Percentiles rank a stretch among this genome's conserved stretches.
phyloP scores from a whole-genome alignment of 2,888 invertebrate species.

The Drepanosiphum platanoidis region DNA sequence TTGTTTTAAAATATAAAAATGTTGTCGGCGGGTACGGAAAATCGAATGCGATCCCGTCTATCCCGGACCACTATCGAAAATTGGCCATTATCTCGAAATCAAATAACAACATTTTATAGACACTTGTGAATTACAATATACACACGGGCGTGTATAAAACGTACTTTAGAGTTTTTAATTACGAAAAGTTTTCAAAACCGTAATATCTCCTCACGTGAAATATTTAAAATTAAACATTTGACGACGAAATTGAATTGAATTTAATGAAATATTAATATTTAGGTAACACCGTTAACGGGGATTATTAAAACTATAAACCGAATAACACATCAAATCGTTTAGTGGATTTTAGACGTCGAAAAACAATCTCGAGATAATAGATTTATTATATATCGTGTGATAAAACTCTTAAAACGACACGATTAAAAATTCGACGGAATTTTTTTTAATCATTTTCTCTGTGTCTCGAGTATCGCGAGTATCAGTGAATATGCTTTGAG shows the following conservation, averaged over 20 bases:
- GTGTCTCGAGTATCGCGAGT: no score
- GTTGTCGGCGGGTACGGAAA: no score
- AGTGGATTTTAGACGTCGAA: not conserved
- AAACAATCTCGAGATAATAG: not conserved
- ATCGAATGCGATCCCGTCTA: no score
- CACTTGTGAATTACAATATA: not conserved
- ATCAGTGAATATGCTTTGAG: no score
- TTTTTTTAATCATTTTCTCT: not conserved
- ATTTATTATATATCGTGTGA: not conserved
- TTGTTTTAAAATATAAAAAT: no score
- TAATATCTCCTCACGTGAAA: not conserved
- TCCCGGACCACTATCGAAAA: slow-evolving; percentile 1
- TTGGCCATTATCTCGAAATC: not conserved
- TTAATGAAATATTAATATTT: no score
- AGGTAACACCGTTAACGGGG: no score
- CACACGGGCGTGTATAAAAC: not conserved
- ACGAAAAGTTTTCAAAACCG: not conserved
- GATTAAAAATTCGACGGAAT: not conserved
- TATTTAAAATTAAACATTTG: not conserved
- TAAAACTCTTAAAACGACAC: not conserved
- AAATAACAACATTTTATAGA: not conserved
- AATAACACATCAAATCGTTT: not conserved
- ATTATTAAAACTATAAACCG: not conserved
- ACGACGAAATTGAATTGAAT: not conserved
- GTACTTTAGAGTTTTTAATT: not conserved